Percentiles rank a stretch among this genome's conserved stretches.
Evolutionary conservation across 2,888 invertebrate species (phyloP).

Genomic region (Petrolisthes manimaculis): DNA sequence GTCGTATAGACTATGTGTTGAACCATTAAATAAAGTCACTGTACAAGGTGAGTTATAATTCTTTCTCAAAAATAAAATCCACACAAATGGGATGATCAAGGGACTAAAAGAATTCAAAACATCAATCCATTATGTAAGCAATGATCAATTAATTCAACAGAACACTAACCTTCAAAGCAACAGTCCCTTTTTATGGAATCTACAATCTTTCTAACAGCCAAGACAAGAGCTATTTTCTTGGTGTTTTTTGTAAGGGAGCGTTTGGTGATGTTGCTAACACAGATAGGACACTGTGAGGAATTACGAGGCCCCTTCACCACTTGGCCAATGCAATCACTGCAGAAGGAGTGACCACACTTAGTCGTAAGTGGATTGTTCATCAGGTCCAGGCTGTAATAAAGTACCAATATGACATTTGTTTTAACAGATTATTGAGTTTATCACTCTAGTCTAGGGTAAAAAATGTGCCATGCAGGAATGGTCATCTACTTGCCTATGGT

Average conservation of each 20-base stretch:
- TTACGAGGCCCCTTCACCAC: constrained; percentile 39
- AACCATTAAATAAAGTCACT: background rate
- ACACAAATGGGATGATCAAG: background rate
- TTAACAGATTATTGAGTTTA: too few species aligned
- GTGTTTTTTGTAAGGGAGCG: constrained; percentile 50
- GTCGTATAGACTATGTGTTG: too few species aligned
- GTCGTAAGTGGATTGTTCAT: constrained; percentile 60
- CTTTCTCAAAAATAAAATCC: background rate
- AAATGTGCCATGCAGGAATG: background rate
- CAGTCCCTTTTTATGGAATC: constrained; percentile 60
- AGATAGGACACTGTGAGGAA: constrained; percentile 52
- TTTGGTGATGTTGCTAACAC: constrained; percentile 51
- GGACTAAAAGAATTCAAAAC: background rate
- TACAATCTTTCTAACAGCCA: constrained; percentile 55
- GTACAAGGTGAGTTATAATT: background rate
- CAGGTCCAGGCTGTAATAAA: constrained; percentile 54
- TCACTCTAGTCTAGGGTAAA: too few species aligned
- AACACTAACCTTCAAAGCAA: constrained; percentile 56
- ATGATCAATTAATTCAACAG: background rate
- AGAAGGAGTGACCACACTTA: constrained; percentile 62
- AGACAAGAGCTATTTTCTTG: constrained; percentile 41
- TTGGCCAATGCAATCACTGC: constrained; percentile 48
- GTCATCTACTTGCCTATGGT: background rate
- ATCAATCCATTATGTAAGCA: background rate
- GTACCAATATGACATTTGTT: background rate